These are phyloP conservation scores for Prorops nasuta DNA, from an alignment of 1,140 invertebrate species.

Conservation along the genomic window DNA sequence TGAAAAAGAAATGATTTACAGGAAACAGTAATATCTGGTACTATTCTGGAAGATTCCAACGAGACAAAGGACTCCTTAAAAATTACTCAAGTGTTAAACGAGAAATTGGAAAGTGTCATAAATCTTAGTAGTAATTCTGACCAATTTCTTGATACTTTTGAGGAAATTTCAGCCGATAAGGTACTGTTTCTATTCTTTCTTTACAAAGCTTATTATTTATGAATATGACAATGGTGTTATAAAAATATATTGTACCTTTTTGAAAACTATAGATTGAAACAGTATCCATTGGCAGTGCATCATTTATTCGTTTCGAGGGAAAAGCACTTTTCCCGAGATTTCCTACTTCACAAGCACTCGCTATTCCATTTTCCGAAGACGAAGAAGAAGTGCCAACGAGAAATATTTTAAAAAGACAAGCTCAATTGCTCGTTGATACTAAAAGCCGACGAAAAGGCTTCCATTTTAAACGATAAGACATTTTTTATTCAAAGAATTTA, in stretches of 20 bases:
- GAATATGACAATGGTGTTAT: not conserved
- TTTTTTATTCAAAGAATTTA: too few relatives aligned
- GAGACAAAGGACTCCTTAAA: conserved; percentile 45
- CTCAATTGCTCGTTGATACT: conserved; percentile 78
- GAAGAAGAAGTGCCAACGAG: conserved; percentile 81
- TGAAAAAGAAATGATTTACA: not conserved
- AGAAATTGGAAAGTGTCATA: conserved; percentile 43
- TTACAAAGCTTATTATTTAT: conserved; percentile 5
- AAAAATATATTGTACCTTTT: not conserved
- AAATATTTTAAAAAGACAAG: conserved; percentile 75
- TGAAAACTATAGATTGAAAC: conserved; percentile 35
- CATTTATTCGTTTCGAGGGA: conserved; percentile 23
- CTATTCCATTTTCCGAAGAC: conserved; percentile 65
- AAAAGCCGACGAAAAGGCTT: conserved; percentile 77
- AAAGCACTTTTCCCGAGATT: conserved; percentile 44
- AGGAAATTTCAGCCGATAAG: conserved; percentile 27
- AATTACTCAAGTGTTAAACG: conserved; percentile 48
- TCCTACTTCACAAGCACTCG: conserved; percentile 32
- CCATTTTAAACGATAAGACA: conserved; percentile 41
- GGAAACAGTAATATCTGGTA: conserved; percentile 47
- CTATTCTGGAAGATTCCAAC: conserved; percentile 45
- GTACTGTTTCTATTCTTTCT: too few relatives aligned
- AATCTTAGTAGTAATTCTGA: conserved; percentile 37
- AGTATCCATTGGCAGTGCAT: conserved; percentile 31
- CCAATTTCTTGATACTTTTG: conserved; percentile 24